These are phyloP conservation scores for western clawed frog (Xenopus tropicalis) DNA, from an alignment of 2,113 vertebrate genomes.

Conservation along the genomic window UCB_Xtro_10.0 CM004443.2:114320501-114321000, in stretches of 20 bases:
- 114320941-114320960: too few species aligned
- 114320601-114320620: conserved; percentile 56
- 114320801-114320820: conserved; percentile 48
- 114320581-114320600: conserved; percentile 63
- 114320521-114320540: conserved; percentile 27
- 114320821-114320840: conserved; percentile 47
- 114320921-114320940: conserved; percentile 48
- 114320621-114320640: conserved; percentile 52
- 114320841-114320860: conserved; percentile 64
- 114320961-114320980: too few species aligned
- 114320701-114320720: conserved; percentile 35
- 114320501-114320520: too few species aligned
- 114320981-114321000: too few species aligned
- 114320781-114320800: conserved; percentile 43
- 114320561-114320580: conserved; percentile 71
- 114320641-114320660: conserved; percentile 44
- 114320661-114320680: conserved; percentile 49
- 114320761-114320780: conserved; percentile 50
- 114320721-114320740: conserved; percentile 42
- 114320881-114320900: conserved; percentile 70
- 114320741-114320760: conserved; percentile 52
- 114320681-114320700: conserved; percentile 45
- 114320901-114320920: conserved; percentile 68
- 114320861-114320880: conserved; percentile 70
- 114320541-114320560: conserved; percentile 68